Percentiles rank a stretch among this genome's conserved stretches.
These are phyloP conservation scores for Cyclina sinensis DNA, from an alignment of 1,140 invertebrate species.

Conservation along the genomic window DNA sequence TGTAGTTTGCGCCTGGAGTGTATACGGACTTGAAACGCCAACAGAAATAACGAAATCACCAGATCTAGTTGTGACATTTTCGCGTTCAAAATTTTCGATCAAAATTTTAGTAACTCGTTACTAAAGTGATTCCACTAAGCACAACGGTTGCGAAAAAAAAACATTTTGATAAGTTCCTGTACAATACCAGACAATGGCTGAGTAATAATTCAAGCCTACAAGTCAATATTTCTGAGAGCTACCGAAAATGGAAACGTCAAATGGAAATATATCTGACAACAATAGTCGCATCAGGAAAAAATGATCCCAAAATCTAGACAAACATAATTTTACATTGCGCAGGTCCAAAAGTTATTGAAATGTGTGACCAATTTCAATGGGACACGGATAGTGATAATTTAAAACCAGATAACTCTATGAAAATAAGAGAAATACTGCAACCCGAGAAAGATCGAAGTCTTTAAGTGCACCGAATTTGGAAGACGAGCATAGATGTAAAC, in stretches of 20 bases:
- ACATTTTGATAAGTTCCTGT: no score
- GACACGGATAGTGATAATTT: neutral
- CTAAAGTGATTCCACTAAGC: no score
- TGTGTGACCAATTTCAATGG: constrained; percentile 29
- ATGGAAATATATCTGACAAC: constrained; percentile 37
- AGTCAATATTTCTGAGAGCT: constrained; percentile 32
- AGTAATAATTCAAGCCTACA: neutral
- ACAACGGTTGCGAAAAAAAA: no score
- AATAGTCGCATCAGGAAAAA: constrained; percentile 15
- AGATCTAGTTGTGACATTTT: no score
- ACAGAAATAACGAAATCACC: no score
- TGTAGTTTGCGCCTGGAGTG: no score
- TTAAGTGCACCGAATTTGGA: constrained; percentile 36
- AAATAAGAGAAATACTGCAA: constrained; percentile 44
- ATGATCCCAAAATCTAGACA: neutral
- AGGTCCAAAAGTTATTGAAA: constrained; percentile 24
- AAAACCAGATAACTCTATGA: neutral
- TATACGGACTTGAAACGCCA: no score
- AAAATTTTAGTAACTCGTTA: no score
- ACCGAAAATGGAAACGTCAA: constrained; percentile 18
- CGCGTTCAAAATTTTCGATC: no score
- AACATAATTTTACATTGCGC: constrained; percentile 30
- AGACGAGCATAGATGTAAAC: neutral
- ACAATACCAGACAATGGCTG: constrained; percentile 39
- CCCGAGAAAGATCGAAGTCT: constrained; percentile 35